phyloP scores from a whole-genome alignment of 2,113 vertebrate species.

The Psettodes erumei region DNA sequence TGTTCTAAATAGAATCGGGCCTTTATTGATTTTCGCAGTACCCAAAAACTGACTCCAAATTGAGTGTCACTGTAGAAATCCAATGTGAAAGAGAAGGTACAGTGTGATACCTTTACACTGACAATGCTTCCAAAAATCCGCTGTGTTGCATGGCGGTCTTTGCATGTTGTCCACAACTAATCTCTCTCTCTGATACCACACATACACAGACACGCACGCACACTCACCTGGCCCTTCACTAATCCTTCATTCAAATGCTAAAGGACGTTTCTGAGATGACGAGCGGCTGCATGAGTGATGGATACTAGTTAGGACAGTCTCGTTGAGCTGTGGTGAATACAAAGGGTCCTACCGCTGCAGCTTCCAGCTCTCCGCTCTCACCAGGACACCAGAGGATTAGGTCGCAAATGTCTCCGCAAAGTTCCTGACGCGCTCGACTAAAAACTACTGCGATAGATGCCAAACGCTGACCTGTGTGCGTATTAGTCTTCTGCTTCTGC shows the following conservation, averaged over 20 bases:
- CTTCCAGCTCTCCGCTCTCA: conserved; percentile 16
- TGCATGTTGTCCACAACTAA: not conserved
- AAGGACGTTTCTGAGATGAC: conserved; percentile 52
- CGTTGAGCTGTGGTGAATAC: conserved; percentile 10
- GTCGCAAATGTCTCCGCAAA: conserved; percentile 20
- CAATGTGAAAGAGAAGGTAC: not conserved
- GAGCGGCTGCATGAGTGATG: conserved; percentile 49
- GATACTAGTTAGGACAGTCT: conserved; percentile 50
- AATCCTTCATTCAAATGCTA: conserved; percentile 43
- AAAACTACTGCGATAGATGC: too few species aligned
- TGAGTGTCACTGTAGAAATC: not conserved
- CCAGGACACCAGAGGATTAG: conserved; percentile 22
- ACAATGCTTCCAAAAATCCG: not conserved
- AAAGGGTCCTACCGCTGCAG: conserved; percentile 38
- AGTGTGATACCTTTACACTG: not conserved
- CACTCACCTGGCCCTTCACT: conserved; percentile 18
- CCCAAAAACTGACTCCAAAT: not conserved
- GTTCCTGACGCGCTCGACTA: conserved; percentile 13
- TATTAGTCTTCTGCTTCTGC: conserved; percentile 1
- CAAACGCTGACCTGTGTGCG: not conserved
- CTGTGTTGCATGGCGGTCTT: not conserved
- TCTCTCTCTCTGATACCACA: not conserved
- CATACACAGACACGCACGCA: not conserved
- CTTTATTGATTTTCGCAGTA: conserved; percentile 2
- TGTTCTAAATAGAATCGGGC: conserved; percentile 1